These are phyloP conservation scores for Acleris emargana DNA, from an alignment of 2,888 invertebrate species.

Conservation along the genomic window DNA sequence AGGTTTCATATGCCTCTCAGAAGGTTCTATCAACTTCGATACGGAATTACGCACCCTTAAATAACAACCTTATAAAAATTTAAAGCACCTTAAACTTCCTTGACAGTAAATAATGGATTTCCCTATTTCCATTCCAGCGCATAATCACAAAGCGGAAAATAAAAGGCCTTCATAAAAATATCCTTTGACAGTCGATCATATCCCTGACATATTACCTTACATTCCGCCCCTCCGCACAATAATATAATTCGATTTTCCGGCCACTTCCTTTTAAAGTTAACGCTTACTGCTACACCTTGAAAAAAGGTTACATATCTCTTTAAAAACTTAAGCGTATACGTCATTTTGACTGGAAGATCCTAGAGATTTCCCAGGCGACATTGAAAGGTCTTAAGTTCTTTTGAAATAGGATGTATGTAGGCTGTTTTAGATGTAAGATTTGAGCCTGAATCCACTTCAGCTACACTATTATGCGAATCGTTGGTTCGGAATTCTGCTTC, in stretches of 20 bases:
- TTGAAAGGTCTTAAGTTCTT: too few relatives aligned
- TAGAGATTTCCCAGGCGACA: too few relatives aligned
- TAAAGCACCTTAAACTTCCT: background rate
- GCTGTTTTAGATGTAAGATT: too few relatives aligned
- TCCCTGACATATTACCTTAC: constrained; percentile 29
- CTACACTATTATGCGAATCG: constrained; percentile 74
- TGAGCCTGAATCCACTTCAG: constrained; percentile 52
- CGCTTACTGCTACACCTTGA: constrained; percentile 17
- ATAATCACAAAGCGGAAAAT: constrained; percentile 29
- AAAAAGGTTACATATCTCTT: background rate
- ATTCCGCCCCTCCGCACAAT: constrained; percentile 8
- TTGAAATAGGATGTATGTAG: too few relatives aligned
- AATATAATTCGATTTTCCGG: constrained; percentile 60
- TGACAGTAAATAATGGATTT: constrained; percentile 31
- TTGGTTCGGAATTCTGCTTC: constrained; percentile 72
- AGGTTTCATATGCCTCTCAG: too few relatives aligned
- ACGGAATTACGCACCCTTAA: background rate
- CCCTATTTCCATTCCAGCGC: constrained; percentile 25
- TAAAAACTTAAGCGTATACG: background rate
- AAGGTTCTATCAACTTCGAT: too few relatives aligned
- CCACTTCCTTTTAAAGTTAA: constrained; percentile 55
- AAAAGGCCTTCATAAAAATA: constrained; percentile 26
- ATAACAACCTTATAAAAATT: background rate
- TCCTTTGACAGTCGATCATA: constrained; percentile 33
- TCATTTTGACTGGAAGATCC: background rate